Evolutionary conservation across 2,113 vertebrate genomes (phyloP), one percentile per base, ranked within the genome.

Genomic region (Aegithalos caudatus): DNA sequence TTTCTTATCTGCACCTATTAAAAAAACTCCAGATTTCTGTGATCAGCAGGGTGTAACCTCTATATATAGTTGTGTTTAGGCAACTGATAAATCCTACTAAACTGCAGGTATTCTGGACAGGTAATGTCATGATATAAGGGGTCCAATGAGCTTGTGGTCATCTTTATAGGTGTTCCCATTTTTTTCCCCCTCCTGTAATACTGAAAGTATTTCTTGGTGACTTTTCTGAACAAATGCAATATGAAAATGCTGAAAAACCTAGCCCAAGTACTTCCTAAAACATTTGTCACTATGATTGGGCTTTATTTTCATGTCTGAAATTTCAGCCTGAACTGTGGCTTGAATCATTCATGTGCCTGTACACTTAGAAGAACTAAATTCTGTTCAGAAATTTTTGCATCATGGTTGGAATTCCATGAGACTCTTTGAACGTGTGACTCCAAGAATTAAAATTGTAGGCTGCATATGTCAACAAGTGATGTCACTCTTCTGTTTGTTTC

Each of bases 131-230:
- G 7, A 24, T 5, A 15, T 16, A 25, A 57, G 35, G 16, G 23
- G 2, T 13, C 53, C 66, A 38, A 88, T 92, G 19, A 72, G 4
- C 5, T 21, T 51, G 8, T 44, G 62, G 12, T 51, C 37, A 28
- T 69, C 22, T n/a, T 37, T 23, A 23, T 7, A 6, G 17, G 27
- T 12, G 29, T 24, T 54, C 11, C 8, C 4, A 5, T 33, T 62
- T 12, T 12, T 1, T 0, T 6, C 0, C 4, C 5, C 7, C 2
- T 17, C 2, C 15, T 21, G 1, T 23, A 66, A 22, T 50, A 22
- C 20, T 66, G 7, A 8, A 60, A 74, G 9, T 12, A 40, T 74
- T 74, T 35, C 7, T 21, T 51, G 15, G 5, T 6, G 12, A 1
- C 0, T 72, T 66, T 79, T 65, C n/a, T 27, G 6, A 35, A 54